Percentiles rank a stretch among this genome's conserved stretches.
phyloP scores from a whole-genome alignment of 1,140 invertebrate genomes.

The Archivesica marissinica region DNA sequence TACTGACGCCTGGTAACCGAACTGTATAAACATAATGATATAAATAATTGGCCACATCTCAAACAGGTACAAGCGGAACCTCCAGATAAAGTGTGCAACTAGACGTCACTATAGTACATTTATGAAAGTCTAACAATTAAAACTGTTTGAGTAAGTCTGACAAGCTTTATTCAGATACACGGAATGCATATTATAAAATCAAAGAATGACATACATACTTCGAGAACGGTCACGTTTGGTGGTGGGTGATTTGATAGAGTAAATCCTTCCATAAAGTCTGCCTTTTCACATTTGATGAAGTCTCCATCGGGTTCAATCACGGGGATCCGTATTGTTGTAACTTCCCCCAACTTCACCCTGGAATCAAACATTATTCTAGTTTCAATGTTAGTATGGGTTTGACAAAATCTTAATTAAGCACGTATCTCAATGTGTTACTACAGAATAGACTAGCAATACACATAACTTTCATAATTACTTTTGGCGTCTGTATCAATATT shows the following conservation, averaged over 20 bases:
- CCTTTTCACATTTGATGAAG: not conserved
- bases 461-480: not conserved
- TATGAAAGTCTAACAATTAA: not conserved
- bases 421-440: too few species aligned
- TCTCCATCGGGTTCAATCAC: conserved; percentile 36
- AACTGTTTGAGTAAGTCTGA: not conserved
- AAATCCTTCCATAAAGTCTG: not conserved
- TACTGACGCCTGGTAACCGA: too few species aligned
- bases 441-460: not conserved
- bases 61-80: not conserved
- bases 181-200: not conserved
- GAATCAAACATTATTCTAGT: not conserved
- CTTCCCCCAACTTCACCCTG: conserved; percentile 8
- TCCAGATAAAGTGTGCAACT: not conserved
- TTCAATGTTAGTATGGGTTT: not conserved
- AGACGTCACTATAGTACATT: not conserved
- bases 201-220: not conserved
- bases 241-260: not conserved
- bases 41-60: too few species aligned
- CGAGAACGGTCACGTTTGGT: not conserved
- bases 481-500: not conserved
- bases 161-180: not conserved
- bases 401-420: too few species aligned
- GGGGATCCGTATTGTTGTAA: conserved; percentile 14
- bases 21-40: too few species aligned